phyloP scores from a whole-genome alignment of 2,113 vertebrate species.

The Murina feae region DNA sequence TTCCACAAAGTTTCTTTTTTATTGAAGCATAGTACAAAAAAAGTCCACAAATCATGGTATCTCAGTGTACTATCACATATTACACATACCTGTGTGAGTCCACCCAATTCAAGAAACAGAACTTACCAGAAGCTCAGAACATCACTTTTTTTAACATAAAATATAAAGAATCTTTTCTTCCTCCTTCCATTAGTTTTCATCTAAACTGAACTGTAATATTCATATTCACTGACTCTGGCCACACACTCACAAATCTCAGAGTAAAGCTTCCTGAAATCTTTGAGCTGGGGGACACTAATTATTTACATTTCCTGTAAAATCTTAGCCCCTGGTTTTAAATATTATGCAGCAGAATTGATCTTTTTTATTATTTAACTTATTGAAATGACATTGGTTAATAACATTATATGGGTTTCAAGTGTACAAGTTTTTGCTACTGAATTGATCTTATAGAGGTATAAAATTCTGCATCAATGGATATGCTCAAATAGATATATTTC shows the following conservation, averaged over 20 bases:
- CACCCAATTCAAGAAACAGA: neutral
- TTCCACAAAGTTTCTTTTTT: slow-evolving; percentile 13
- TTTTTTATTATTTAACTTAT: neutral
- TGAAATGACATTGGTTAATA: neutral
- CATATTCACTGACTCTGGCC: neutral
- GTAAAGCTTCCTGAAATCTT: neutral
- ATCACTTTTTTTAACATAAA: neutral
- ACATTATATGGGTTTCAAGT: neutral
- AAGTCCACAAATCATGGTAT: neutral
- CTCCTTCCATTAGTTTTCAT: neutral
- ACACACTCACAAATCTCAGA: neutral
- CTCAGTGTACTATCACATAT: neutral
- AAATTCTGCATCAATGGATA: neutral
- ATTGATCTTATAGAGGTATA: neutral
- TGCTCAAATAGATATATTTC: neutral
- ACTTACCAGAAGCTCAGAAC: neutral
- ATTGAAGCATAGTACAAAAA: neutral
- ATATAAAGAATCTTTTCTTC: neutral
- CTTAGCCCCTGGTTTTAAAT: neutral
- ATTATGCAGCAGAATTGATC: neutral
- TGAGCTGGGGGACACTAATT: neutral
- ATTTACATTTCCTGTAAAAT: neutral
- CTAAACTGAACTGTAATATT: neutral
- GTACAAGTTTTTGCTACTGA: neutral
- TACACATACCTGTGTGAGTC: neutral